phyloP scores from a whole-genome alignment of 2,797 vertebrate species.

The Pterois miles region DNA sequence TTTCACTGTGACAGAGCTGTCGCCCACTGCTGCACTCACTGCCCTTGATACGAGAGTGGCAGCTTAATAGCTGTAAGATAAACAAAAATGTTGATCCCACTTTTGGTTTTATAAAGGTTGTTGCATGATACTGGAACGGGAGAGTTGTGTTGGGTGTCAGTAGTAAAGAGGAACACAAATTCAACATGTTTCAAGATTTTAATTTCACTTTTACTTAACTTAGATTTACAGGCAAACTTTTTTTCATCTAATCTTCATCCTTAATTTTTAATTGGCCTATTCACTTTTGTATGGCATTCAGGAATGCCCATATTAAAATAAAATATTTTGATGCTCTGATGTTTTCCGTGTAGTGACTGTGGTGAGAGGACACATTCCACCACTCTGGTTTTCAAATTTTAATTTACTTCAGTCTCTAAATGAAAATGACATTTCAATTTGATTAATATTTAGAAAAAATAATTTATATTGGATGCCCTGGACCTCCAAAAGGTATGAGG shows the following conservation, averaged over 20 bases:
- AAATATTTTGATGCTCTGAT: background rate
- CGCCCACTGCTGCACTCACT: background rate
- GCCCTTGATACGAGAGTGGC: conserved; percentile 16
- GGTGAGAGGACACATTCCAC: too few relatives aligned
- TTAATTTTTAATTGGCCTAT: too few relatives aligned
- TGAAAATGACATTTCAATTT: background rate
- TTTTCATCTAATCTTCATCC: too few relatives aligned
- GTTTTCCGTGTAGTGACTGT: background rate
- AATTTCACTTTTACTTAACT: background rate
- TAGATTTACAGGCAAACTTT: too few relatives aligned
- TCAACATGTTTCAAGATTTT: background rate
- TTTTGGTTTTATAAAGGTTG: too few relatives aligned
- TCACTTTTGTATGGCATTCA: too few relatives aligned
- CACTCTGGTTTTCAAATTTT: background rate
- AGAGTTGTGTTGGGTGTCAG: background rate
- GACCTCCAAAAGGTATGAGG: background rate
- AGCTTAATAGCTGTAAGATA: background rate
- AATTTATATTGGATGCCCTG: background rate
- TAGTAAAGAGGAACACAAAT: background rate
- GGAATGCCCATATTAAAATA: background rate
- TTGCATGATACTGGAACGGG: too few relatives aligned
- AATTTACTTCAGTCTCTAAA: background rate
- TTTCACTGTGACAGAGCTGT: background rate
- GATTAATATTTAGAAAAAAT: background rate
- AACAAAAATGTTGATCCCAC: too few relatives aligned